These are phyloP conservation scores for Trichomalopsis sarcophagae DNA, from an alignment of 1,140 invertebrate genomes.

Conservation along the genomic window DNA sequence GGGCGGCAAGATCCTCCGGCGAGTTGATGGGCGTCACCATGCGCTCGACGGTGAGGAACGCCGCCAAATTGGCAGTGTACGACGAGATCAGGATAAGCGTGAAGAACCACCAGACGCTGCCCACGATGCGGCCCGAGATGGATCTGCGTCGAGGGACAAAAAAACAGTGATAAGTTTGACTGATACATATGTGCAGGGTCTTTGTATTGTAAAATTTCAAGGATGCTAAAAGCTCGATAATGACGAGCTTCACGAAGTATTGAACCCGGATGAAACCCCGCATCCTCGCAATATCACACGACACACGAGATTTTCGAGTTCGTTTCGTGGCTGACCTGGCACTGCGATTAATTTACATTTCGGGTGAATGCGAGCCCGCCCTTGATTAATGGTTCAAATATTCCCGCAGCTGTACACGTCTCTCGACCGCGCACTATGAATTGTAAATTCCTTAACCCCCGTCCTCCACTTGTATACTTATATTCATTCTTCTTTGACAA, in stretches of 20 bases:
- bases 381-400: slow-evolving; percentile 69
- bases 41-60: slow-evolving; percentile 95
- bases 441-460: slow-evolving; percentile 63
- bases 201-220: too few species aligned
- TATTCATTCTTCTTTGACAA: not conserved
- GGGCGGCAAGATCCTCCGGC: slow-evolving; percentile 92
- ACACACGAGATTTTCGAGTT: slow-evolving; percentile 14
- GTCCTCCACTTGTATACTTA: not conserved
- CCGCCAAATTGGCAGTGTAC: slow-evolving; percentile 98
- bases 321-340: not conserved
- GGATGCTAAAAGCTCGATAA: too few species aligned
- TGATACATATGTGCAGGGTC: too few species aligned
- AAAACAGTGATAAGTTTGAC: not conserved
- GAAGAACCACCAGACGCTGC: slow-evolving; percentile 99
- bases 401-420: slow-evolving; percentile 51
- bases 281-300: too few species aligned
- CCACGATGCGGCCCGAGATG: slow-evolving; percentile 94
- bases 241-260: too few species aligned
- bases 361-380: not conserved
- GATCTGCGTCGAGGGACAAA: slow-evolving; percentile 77
- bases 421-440: slow-evolving; percentile 61
- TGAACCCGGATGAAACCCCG: too few species aligned
- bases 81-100: slow-evolving; percentile 98
- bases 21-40: slow-evolving; percentile 97
- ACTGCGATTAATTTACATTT: slow-evolving; percentile 49